Percentiles rank a stretch among this genome's conserved stretches.
Evolutionary conservation across 2,797 vertebrate species (phyloP).

Genomic region (Urocyon cinereoargenteus): DNA sequence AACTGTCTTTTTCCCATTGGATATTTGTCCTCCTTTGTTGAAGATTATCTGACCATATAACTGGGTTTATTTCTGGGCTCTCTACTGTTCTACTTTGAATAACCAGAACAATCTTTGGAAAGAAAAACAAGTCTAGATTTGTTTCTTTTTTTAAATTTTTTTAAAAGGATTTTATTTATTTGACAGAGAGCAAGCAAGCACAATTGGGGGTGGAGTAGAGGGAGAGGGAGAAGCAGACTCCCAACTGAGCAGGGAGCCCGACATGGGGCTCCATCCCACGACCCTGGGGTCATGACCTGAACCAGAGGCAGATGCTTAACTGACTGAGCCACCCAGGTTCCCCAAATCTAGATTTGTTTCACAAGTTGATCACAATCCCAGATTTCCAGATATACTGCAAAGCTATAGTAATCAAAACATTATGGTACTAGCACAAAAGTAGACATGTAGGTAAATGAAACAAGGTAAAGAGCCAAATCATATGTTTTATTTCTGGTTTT

Average conservation of each 20-base stretch:
- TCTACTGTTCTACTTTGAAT: neutral
- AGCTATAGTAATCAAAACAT: neutral
- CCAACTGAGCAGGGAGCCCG: no score
- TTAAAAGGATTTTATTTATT: no score
- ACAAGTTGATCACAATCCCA: neutral
- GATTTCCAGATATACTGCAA: neutral
- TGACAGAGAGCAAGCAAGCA: no score
- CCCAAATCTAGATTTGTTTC: neutral
- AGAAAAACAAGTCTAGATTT: neutral
- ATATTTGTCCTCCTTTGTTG: neutral
- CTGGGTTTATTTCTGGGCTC: neutral
- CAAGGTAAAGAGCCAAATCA: neutral
- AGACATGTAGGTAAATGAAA: neutral
- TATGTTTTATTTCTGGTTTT: neutral
- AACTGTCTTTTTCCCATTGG: neutral
- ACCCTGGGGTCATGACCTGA: no score
- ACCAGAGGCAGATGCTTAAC: no score
- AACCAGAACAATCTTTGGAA: neutral
- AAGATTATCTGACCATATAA: neutral
- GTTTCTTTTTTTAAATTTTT: no score
- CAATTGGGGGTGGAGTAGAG: no score
- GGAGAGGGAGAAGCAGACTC: no score
- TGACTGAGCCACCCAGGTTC: no score
- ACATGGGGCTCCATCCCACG: no score
- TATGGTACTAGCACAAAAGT: neutral